These are phyloP conservation scores for Barbus barbus DNA, from an alignment of 2,113 vertebrate species.

Conservation along the genomic window DNA sequence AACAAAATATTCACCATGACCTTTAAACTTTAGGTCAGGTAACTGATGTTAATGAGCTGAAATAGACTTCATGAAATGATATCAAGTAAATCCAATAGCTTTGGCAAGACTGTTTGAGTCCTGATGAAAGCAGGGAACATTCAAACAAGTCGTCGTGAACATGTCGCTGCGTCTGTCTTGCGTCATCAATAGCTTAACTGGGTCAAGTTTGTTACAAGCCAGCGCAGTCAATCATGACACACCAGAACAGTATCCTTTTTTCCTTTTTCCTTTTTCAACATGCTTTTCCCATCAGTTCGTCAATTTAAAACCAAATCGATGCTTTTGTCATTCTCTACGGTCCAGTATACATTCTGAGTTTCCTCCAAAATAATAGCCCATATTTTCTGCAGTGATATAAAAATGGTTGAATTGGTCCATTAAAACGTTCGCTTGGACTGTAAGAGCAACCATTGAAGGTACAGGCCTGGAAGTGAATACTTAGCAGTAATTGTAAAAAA, in stretches of 20 bases:
- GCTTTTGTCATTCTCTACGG: conserved; percentile 65
- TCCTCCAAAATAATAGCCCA: conserved; percentile 69
- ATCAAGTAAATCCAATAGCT: conserved; percentile 24
- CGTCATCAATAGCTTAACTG: conserved; percentile 61
- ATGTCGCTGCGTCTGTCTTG: conserved; percentile 44
- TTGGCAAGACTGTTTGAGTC: conserved; percentile 22
- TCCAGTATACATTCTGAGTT: conserved; percentile 62
- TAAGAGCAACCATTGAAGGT: conserved; percentile 57
- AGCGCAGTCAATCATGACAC: conserved; percentile 62
- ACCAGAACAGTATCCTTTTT: conserved; percentile 53
- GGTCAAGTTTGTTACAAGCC: conserved; percentile 68
- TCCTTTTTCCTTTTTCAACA: conserved; percentile 59
- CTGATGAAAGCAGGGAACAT: conserved; percentile 30
- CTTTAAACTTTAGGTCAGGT: conserved; percentile 12
- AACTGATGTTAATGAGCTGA: conserved; percentile 18
- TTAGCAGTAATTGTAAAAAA: conserved; percentile 68
- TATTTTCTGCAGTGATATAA: conserved; percentile 66
- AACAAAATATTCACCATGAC: conserved; percentile 27
- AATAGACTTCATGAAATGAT: conserved; percentile 34
- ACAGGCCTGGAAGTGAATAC: conserved; percentile 53
- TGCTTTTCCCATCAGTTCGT: conserved; percentile 71
- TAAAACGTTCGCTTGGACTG: conserved; percentile 61
- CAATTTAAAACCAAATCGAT: conserved; percentile 62
- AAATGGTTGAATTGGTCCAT: conserved; percentile 68
- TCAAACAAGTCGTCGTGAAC: conserved; percentile 7